These are phyloP conservation scores for Etheostoma perlongum DNA, from an alignment of 2,797 vertebrate species.

Conservation along the genomic window DNA sequence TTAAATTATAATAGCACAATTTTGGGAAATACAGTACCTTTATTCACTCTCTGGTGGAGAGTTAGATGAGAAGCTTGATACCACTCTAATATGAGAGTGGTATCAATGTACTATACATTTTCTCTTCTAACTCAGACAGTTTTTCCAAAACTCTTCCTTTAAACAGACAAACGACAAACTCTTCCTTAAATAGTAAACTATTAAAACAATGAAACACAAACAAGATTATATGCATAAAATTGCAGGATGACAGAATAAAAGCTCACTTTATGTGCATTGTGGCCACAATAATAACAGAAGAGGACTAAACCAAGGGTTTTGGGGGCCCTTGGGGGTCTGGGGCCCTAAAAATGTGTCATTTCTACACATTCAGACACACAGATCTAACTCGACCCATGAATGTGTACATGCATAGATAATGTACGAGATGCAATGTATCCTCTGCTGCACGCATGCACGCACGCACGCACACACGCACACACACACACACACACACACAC, in stretches of 20 bases:
- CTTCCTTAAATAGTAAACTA: not conserved
- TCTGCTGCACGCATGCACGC: not conserved
- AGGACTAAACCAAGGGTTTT: not conserved
- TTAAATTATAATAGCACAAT: not conserved
- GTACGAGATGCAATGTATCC: constrained; percentile 7
- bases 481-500: constrained; percentile 9
- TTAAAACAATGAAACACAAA: not conserved
- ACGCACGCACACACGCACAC: constrained; percentile 18
- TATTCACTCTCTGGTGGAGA: not conserved
- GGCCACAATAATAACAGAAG: not conserved
- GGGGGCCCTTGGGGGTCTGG: no score
- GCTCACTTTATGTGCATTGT: not conserved
- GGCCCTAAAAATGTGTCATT: not conserved
- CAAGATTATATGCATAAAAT: not conserved
- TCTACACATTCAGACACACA: not conserved
- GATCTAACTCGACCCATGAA: not conserved
- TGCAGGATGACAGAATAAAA: not conserved
- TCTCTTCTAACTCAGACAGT: not conserved
- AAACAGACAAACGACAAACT: not conserved
- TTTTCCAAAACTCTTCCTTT: not conserved
- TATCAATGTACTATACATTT: not conserved
- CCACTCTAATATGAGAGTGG: not conserved
- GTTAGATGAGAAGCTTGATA: not conserved
- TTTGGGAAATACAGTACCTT: not conserved
- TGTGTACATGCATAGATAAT: not conserved